Evolutionary conservation across 2,797 vertebrate species (phyloP).

Genomic region (Sphaeramia orbicularis): DNA sequence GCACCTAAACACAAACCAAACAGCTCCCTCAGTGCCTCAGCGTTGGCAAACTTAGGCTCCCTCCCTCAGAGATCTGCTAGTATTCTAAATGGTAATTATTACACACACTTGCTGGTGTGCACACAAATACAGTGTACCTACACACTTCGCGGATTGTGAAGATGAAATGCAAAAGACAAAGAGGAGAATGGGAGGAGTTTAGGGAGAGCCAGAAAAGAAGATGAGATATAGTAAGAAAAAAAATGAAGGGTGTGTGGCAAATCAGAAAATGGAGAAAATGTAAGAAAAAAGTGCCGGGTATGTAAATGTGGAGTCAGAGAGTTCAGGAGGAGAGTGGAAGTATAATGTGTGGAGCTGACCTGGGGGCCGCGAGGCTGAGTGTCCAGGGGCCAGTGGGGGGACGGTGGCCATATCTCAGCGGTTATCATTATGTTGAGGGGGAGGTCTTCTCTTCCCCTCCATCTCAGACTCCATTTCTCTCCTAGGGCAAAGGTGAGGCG

Average conservation of each 20-base stretch:
- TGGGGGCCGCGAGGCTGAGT: slow-evolving; percentile 80
- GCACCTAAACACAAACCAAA: slow-evolving; percentile 83
- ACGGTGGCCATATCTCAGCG: slow-evolving; percentile 83
- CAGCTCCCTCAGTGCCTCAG: slow-evolving; percentile 77
- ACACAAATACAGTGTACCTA: slow-evolving; percentile 29
- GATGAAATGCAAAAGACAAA: slow-evolving; percentile 80
- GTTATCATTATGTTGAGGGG: slow-evolving; percentile 87
- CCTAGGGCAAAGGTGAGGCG: slow-evolving; percentile 83
- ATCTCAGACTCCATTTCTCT: slow-evolving; percentile 73
- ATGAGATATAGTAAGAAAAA: slow-evolving; percentile 50
- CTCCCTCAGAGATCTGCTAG: slow-evolving; percentile 81
- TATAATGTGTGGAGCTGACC: slow-evolving; percentile 89
- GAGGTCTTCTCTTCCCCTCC: slow-evolving; percentile 56
- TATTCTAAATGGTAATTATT: slow-evolving; percentile 89
- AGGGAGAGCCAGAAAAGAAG: slow-evolving; percentile 53
- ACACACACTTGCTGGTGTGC: slow-evolving; percentile 39
- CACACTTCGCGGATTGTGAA: slow-evolving; percentile 62
- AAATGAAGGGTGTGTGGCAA: slow-evolving; percentile 54
- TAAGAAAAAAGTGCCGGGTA: slow-evolving; percentile 62
- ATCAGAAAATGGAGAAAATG: slow-evolving; percentile 39
- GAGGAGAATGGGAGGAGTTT: slow-evolving; percentile 67
- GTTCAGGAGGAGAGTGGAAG: slow-evolving; percentile 79
- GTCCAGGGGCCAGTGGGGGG: slow-evolving; percentile 85
- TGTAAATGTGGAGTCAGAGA: slow-evolving; percentile 87
- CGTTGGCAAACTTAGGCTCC: slow-evolving; percentile 79